A percentile compares a stretch with the other conserved stretches of the same genome.
phyloP scores from a whole-genome alignment of 2,888 invertebrate species.

The Holacanthella duospinosa region DNA sequence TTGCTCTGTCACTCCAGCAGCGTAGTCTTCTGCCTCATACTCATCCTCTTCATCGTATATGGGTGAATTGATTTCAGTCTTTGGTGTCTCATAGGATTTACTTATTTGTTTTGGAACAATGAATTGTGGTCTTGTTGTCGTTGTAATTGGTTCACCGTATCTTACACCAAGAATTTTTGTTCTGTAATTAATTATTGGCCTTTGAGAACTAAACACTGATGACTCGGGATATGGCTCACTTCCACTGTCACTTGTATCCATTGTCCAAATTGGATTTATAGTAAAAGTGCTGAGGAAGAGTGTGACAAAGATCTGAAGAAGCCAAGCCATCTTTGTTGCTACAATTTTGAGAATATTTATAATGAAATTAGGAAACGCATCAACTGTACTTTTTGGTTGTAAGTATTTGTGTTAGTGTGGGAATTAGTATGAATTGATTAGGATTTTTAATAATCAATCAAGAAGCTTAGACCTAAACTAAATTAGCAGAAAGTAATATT shows the following conservation, averaged over 20 bases:
- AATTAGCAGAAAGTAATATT: no score
- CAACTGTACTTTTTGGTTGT: no score
- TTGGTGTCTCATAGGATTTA: not conserved
- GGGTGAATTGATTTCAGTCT: not conserved
- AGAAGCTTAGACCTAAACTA: no score
- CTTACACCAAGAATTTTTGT: not conserved
- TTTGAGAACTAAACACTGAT: not conserved
- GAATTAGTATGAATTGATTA: no score
- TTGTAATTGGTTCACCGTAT: not conserved
- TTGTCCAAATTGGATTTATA: not conserved
- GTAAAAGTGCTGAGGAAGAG: constrained; percentile 2
- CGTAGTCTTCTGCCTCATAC: not conserved
- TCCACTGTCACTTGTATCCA: not conserved
- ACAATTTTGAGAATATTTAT: no score
- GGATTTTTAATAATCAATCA: no score
- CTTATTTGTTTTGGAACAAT: not conserved
- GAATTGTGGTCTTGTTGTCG: not conserved
- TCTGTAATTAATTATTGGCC: not conserved
- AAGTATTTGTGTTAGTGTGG: no score
- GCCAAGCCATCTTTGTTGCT: no score
- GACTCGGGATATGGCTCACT: not conserved
- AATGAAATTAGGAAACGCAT: no score
- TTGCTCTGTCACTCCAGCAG: not conserved
- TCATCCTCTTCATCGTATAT: constrained; percentile 1
- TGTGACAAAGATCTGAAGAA: no score